Evolutionary conservation across 2,888 invertebrate genomes (phyloP).

Genomic region (Emesis furor): DNA sequence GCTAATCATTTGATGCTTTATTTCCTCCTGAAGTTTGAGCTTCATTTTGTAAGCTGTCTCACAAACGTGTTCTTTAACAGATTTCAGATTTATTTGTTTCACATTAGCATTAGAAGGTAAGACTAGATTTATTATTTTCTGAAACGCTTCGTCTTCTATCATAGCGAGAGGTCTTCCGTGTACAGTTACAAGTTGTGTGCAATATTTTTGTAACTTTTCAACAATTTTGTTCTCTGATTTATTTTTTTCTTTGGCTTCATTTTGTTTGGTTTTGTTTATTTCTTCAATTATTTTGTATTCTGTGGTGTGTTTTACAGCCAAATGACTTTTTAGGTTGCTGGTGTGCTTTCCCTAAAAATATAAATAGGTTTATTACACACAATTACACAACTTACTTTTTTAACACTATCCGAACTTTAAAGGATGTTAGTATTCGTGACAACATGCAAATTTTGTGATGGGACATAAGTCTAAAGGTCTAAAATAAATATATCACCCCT

Average conservation of each 20-base stretch:
- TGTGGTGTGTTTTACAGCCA: slow-evolving; percentile 5
- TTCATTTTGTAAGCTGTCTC: slow-evolving; percentile 9
- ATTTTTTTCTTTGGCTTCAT: slow-evolving; percentile 1
- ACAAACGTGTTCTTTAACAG: slow-evolving; percentile 3
- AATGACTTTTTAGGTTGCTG: slow-evolving; percentile 8
- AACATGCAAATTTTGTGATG: not conserved
- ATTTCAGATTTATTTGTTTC: not conserved
- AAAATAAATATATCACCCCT: too few relatives aligned
- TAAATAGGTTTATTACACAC: slow-evolving; percentile 10
- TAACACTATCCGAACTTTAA: not conserved
- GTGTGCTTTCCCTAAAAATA: slow-evolving; percentile 1
- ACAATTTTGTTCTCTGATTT: not conserved
- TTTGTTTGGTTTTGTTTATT: slow-evolving; percentile 13
- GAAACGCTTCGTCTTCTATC: not conserved
- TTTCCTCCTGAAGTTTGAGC: not conserved
- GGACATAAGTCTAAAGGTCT: too few relatives aligned
- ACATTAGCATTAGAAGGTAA: not conserved
- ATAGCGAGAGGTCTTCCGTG: not conserved
- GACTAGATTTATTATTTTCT: not conserved
- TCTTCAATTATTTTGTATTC: slow-evolving; percentile 12
- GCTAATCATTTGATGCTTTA: slow-evolving; percentile 1
- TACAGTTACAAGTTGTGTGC: not conserved
- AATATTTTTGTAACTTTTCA: not conserved
- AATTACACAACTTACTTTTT: slow-evolving; percentile 8
- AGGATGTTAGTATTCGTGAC: not conserved